A percentile compares a stretch with the other conserved stretches of the same genome.
Conservation (phyloP, 2,888 invertebrate genomes). For the Invenusta paracnida region DNA sequence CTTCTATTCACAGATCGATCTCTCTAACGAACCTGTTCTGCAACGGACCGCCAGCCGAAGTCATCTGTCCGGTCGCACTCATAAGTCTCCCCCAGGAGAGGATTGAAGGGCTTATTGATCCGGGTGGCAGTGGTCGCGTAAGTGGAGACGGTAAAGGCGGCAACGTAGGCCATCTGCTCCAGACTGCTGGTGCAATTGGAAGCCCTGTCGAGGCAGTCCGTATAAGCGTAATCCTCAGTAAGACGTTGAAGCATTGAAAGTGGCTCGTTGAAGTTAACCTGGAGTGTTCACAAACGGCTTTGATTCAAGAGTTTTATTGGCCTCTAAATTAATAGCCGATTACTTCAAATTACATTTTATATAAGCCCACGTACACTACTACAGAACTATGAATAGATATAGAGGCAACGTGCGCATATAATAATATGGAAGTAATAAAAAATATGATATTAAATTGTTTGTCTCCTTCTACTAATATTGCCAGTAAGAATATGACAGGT, state of each 20-base stretch:
- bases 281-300: no score
- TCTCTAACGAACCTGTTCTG: slow-evolving; percentile 72
- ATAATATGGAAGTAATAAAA: background rate
- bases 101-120: slow-evolving; percentile 95
- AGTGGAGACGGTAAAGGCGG: slow-evolving; percentile 79
- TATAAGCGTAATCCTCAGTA: slow-evolving; percentile 95
- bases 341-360: background rate
- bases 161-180: slow-evolving; percentile 88
- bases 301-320: no score
- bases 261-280: slow-evolving; percentile 94
- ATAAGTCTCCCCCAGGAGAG: slow-evolving; percentile 87
- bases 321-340: no score
- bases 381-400: no score
- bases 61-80: slow-evolving; percentile 93
- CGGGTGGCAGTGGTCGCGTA: slow-evolving; percentile 64
- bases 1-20: no score
- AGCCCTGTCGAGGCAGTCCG: slow-evolving; percentile 79
- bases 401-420: background rate
- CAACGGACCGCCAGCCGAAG: slow-evolving; percentile 87
- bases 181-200: slow-evolving; percentile 73
- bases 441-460: background rate
- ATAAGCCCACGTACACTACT: background rate
- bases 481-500: no score
- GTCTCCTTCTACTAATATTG: background rate
- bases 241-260: slow-evolving; percentile 94